A percentile compares a stretch with the other conserved stretches of the same genome.
These are phyloP conservation scores for Varanus salvator DNA, from an alignment of 2,113 vertebrate genomes.

Conservation along the genomic window DNA sequence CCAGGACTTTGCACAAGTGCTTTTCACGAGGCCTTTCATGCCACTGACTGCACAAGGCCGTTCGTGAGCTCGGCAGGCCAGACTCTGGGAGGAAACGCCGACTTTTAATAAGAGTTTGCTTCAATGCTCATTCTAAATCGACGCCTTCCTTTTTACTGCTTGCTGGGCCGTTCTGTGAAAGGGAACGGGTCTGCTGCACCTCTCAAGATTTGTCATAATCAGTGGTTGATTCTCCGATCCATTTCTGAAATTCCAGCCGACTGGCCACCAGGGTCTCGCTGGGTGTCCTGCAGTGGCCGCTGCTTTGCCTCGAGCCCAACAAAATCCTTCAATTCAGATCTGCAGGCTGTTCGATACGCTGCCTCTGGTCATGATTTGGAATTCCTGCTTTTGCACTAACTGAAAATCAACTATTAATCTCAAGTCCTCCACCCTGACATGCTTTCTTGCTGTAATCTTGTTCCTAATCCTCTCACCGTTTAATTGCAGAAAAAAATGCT, in stretches of 20 bases:
- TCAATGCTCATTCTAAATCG: constrained; percentile 68
- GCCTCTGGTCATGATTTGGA: constrained; percentile 75
- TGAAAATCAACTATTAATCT: constrained; percentile 84
- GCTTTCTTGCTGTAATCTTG: constrained; percentile 99
- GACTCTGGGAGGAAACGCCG: neutral
- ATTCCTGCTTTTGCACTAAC: constrained; percentile 82
- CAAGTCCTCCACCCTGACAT: constrained; percentile 70
- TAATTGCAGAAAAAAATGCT: constrained; percentile 73
- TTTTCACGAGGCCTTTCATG: no score
- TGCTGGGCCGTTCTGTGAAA: neutral
- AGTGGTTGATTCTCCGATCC: constrained; percentile 68
- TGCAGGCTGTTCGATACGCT: constrained; percentile 42
- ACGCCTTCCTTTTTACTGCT: constrained; percentile 61
- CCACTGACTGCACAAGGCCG: no score
- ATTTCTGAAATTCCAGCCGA: constrained; percentile 66
- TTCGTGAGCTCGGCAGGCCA: neutral
- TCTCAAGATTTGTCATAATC: constrained; percentile 34
- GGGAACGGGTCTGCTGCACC: constrained; percentile 23
- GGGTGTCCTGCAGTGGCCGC: constrained; percentile 48
- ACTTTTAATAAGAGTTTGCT: constrained; percentile 52
- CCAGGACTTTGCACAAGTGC: neutral
- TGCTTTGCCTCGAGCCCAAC: constrained; percentile 57
- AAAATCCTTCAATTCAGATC: constrained; percentile 62
- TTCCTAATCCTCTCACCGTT: constrained; percentile 87
- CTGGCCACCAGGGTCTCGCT: constrained; percentile 46